phyloP scores from a whole-genome alignment of 1,140 invertebrate genomes.

The Ostrea edulis region DNA sequence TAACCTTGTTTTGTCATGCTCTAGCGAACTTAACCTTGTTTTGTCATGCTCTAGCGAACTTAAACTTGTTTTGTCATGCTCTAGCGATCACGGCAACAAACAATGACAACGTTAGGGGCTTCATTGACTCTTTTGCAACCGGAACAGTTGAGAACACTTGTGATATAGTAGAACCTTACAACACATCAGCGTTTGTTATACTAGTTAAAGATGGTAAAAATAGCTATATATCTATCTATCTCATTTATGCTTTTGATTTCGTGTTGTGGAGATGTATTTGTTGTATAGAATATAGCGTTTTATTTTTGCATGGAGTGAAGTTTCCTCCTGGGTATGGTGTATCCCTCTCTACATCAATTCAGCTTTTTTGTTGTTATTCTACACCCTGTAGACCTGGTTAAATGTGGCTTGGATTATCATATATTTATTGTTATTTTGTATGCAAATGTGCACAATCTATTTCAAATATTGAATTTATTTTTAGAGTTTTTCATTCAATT shows the following conservation, averaged over 20 bases:
- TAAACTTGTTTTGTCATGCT: neutral
- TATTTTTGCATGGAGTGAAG: neutral
- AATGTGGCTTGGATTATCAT: too few species aligned
- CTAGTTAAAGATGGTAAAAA: constrained; percentile 49
- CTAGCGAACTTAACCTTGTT: too few species aligned
- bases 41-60: constrained; percentile 25
- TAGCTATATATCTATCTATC: neutral
- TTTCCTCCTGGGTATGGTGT: neutral
- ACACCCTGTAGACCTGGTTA: neutral
- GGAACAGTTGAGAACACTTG: constrained; percentile 25
- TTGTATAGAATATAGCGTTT: neutral
- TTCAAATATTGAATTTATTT: too few species aligned
- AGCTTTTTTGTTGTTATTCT: neutral
- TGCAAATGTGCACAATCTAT: too few species aligned
- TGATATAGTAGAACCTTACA: constrained; percentile 41
- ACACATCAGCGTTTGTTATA: constrained; percentile 18
- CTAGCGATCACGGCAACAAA: constrained; percentile 3
- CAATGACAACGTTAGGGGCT: constrained; percentile 12
- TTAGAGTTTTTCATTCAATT: too few species aligned
- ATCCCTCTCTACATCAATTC: neutral
- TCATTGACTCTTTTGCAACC: neutral
- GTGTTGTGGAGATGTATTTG: neutral
- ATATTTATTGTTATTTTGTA: too few species aligned
- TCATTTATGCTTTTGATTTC: neutral
- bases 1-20: too few species aligned